phyloP scores from a whole-genome alignment of 2,888 invertebrate genomes.

The Yponomeuta sedellus region DNA sequence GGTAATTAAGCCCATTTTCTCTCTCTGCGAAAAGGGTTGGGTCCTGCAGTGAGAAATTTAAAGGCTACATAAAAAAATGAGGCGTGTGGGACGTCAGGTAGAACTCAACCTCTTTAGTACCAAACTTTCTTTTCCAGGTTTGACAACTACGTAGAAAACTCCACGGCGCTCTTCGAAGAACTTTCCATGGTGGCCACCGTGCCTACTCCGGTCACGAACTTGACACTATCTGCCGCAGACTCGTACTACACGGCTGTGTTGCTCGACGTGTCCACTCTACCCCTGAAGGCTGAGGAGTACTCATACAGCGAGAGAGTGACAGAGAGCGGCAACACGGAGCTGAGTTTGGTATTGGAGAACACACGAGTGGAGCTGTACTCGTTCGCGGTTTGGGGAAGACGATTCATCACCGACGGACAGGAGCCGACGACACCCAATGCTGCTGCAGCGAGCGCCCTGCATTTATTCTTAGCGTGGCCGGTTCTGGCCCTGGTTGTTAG shows the following conservation, averaged over 20 bases:
- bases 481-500: constrained; percentile 2
- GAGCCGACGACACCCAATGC: constrained; percentile 36
- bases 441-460: neutral
- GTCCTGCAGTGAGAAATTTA: too few relatives aligned
- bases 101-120: neutral
- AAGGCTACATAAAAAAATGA: too few relatives aligned
- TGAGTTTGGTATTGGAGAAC: constrained; percentile 36
- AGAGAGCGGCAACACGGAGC: constrained; percentile 28
- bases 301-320: constrained; percentile 30
- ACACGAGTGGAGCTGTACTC: constrained; percentile 50
- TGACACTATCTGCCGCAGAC: constrained; percentile 38
- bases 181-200: constrained; percentile 60
- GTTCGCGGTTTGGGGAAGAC: constrained; percentile 73
- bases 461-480: constrained; percentile 17
- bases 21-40: too few relatives aligned
- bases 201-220: constrained; percentile 40
- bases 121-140: constrained; percentile 49
- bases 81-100: too few relatives aligned
- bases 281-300: constrained; percentile 53
- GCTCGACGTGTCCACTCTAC: constrained; percentile 62
- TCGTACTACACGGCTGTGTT: constrained; percentile 68
- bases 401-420: constrained; percentile 58
- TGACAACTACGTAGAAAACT: constrained; percentile 44
- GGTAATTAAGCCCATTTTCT: too few relatives aligned
- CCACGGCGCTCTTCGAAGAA: constrained; percentile 62